Evolutionary conservation across 2,113 vertebrate species (phyloP).

Genomic region (Murina feae): DNA sequence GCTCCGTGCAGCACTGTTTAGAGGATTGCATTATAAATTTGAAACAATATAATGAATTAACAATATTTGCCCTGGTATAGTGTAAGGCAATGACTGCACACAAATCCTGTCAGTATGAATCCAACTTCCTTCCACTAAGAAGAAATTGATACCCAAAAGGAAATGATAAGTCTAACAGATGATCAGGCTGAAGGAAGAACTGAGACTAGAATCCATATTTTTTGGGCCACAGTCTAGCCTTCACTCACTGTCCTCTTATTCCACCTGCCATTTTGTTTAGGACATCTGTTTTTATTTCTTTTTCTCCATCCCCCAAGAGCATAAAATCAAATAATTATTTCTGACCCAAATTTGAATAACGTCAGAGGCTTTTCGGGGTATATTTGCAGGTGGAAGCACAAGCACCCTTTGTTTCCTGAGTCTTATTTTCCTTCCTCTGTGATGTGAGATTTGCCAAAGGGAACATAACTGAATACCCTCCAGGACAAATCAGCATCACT

Average conservation of each 20-base stretch:
- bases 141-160: neutral
- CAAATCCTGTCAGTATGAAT: neutral
- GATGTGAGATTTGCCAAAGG: neutral
- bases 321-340: neutral
- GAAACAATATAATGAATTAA: neutral
- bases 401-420: neutral
- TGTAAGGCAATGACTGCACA: neutral
- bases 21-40: neutral
- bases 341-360: neutral
- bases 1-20: neutral
- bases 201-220: neutral
- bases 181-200: neutral
- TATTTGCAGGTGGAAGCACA: neutral
- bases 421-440: neutral
- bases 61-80: neutral
- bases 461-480: neutral
- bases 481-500: neutral
- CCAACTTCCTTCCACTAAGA: neutral
- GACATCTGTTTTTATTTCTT: neutral
- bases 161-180: neutral
- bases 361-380: neutral
- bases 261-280: neutral
- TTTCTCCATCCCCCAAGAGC: neutral
- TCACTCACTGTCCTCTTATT: neutral
- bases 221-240: neutral